Conservation (phyloP, 2,113 vertebrate species). For the Sphyrna mokarran region DNA sequence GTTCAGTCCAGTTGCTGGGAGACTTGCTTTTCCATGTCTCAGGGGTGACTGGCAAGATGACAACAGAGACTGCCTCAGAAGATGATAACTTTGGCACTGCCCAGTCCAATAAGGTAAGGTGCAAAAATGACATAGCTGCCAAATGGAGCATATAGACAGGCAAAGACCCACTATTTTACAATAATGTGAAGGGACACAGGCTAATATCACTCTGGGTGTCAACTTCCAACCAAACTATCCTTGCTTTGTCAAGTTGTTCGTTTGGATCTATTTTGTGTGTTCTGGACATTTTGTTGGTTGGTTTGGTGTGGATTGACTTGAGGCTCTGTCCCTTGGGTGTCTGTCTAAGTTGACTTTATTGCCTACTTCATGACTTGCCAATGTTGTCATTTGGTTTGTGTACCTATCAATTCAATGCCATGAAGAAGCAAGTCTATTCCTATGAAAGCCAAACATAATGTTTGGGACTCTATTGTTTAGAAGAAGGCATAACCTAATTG, state of each 20-base stretch:
- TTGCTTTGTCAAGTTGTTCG: not conserved
- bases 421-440: not conserved
- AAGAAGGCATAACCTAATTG: not conserved
- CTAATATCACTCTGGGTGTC: not conserved
- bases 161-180: not conserved
- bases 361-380: not conserved
- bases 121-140: not conserved
- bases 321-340: not conserved
- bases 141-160: too few species aligned
- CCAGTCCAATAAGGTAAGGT: slow-evolving; percentile 82
- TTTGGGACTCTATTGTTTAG: too few species aligned
- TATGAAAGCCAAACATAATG: too few species aligned
- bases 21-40: slow-evolving; percentile 97
- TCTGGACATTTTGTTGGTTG: not conserved
- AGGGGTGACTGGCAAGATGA: slow-evolving; percentile 97
- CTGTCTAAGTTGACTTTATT: not conserved
- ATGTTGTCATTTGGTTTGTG: not conserved
- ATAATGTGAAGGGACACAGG: not conserved
- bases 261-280: not conserved
- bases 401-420: not conserved
- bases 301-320: not conserved
- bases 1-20: slow-evolving; percentile 94
- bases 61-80: slow-evolving; percentile 92
- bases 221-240: not conserved
- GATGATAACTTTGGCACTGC: slow-evolving; percentile 97